These are phyloP conservation scores for Rhinatrema bivittatum DNA, from an alignment of 2,797 vertebrate genomes.

Conservation along the genomic window DNA sequence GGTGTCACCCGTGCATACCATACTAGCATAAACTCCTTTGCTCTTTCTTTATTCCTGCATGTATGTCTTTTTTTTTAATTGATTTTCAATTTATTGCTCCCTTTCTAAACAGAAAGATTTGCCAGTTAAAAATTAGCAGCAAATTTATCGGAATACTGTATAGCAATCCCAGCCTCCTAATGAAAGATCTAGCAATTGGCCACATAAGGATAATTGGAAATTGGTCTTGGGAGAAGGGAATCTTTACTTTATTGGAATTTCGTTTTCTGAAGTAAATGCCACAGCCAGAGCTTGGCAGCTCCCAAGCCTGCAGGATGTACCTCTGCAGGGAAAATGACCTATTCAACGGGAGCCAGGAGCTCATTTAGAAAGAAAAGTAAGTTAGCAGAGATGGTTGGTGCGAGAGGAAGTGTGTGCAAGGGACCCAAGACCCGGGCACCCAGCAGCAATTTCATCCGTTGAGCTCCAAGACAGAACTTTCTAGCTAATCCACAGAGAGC, in stretches of 20 bases:
- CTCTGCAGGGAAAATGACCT: neutral
- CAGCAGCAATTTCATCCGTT: too few species aligned
- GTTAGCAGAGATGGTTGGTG: too few species aligned
- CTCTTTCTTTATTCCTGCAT: too few species aligned
- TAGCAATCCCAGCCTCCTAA: constrained; percentile 13
- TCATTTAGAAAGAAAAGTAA: neutral
- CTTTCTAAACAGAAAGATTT: constrained; percentile 7
- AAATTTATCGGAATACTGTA: constrained; percentile 14
- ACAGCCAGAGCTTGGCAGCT: constrained; percentile 1
- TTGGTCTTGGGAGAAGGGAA: constrained; percentile 8
- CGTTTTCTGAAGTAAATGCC: constrained; percentile 5
- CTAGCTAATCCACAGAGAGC: too few species aligned
- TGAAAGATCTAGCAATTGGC: constrained; percentile 16
- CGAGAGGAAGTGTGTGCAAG: too few species aligned
- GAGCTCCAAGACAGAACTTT: too few species aligned
- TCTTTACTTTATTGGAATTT: constrained; percentile 11
- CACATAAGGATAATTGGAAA: constrained; percentile 17
- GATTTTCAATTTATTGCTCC: constrained; percentile 17
- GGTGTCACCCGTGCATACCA: too few species aligned
- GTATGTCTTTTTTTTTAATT: neutral
- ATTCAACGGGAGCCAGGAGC: neutral
- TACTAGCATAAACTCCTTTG: too few species aligned
- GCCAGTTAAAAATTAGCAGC: constrained; percentile 16
- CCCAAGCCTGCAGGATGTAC: neutral
- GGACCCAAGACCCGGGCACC: too few species aligned